Conservation (phyloP, 2,113 vertebrate genomes). For the human (Homo sapiens) region DNA sequence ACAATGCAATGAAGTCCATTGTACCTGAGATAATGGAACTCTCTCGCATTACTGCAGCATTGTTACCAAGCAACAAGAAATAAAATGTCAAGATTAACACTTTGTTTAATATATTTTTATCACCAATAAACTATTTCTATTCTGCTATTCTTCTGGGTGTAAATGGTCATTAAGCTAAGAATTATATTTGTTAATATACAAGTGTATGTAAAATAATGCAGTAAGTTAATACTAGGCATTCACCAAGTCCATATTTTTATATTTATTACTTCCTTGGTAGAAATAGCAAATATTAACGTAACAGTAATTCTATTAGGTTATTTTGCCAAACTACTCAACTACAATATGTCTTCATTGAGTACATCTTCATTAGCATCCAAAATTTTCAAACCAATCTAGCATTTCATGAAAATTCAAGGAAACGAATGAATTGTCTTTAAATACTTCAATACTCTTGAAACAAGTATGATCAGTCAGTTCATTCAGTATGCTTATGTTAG, state of each 20-base stretch:
- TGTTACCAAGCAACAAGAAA: constrained; percentile 92
- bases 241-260: constrained; percentile 43
- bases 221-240: constrained; percentile 53
- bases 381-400: constrained; percentile 27
- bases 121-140: constrained; percentile 80
- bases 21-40: constrained; percentile 88
- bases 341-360: constrained; percentile 33
- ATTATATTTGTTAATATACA: constrained; percentile 73
- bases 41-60: constrained; percentile 79
- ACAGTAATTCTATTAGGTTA: constrained; percentile 18
- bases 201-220: constrained; percentile 33
- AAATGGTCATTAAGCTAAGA: constrained; percentile 74
- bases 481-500: not conserved
- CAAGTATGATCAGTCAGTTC: not conserved
- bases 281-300: constrained; percentile 14
- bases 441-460: not conserved
- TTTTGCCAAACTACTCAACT: constrained; percentile 42
- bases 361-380: constrained; percentile 35
- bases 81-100: constrained; percentile 86
- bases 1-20: constrained; percentile 84
- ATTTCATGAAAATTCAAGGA: constrained; percentile 45
- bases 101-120: constrained; percentile 87
- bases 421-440: constrained; percentile 19
- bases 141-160: constrained; percentile 70
- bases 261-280: constrained; percentile 27